A percentile compares a stretch with the other conserved stretches of the same genome.
Conservation (phyloP, 2,113 vertebrate genomes). For the Setophaga coronata region DNA sequence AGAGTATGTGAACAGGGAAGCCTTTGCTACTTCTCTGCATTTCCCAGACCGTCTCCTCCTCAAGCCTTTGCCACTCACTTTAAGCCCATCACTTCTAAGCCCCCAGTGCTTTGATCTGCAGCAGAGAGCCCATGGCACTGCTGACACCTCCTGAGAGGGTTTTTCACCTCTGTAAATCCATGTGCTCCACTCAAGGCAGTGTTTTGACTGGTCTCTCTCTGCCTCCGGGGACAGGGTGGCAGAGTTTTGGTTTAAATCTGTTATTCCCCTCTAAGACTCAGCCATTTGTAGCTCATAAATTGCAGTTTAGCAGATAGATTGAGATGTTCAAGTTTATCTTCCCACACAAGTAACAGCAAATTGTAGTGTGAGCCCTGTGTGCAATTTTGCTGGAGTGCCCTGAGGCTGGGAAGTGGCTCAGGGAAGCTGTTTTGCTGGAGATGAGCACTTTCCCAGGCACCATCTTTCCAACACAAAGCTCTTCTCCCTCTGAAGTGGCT, state of each 20-base stretch:
- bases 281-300: conserved; percentile 20
- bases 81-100: neutral
- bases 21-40: neutral
- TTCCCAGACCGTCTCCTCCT: neutral
- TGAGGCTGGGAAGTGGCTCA: neutral
- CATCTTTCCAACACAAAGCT: neutral
- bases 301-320: neutral
- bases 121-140: neutral
- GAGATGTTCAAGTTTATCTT: conserved; percentile 23
- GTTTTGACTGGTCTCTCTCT: neutral
- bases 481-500: neutral
- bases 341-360: neutral
- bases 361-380: neutral
- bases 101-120: neutral
- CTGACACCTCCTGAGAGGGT: neutral
- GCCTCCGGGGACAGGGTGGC: neutral
- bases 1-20: neutral
- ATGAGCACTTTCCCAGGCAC: neutral
- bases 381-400: neutral
- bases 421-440: neutral
- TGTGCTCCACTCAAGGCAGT: neutral
- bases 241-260: neutral
- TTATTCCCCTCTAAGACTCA: neutral
- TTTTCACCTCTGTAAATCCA: neutral
- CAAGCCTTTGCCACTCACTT: neutral